Conservation (phyloP, 1,140 invertebrate species). For the Aethina tumida region DNA sequence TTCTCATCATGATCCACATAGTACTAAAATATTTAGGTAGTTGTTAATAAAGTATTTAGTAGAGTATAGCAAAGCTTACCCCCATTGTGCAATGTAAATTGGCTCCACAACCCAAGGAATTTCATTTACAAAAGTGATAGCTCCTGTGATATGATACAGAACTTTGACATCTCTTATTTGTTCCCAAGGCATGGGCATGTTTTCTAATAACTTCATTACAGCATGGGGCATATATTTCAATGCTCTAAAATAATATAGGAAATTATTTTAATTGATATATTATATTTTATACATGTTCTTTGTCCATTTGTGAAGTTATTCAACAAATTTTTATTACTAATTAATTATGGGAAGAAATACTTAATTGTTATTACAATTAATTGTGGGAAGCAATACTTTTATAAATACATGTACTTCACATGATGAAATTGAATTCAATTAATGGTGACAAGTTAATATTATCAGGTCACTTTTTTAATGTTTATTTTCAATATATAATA, state of each 20-base stretch:
- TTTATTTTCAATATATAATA: too few species aligned
- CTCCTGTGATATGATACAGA: slow-evolving; percentile 95
- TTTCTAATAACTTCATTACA: slow-evolving; percentile 95
- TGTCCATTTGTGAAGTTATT: too few species aligned
- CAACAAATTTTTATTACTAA: too few species aligned
- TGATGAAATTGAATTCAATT: too few species aligned
- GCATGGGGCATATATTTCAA: slow-evolving; percentile 99
- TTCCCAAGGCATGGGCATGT: slow-evolving; percentile 99
- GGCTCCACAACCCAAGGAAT: slow-evolving; percentile 99
- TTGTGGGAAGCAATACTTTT: too few species aligned
- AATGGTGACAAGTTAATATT: too few species aligned
- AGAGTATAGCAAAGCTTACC: slow-evolving; percentile 45
- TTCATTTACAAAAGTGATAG: slow-evolving; percentile 99
- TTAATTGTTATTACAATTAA: too few species aligned
- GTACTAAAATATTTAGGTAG: slow-evolving; percentile 51
- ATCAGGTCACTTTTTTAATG: too few species aligned
- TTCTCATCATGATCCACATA: slow-evolving; percentile 99
- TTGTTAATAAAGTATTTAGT: slow-evolving; percentile 3
- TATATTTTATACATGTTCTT: slow-evolving; percentile 1
- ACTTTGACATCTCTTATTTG: slow-evolving; percentile 98
- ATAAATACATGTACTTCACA: too few species aligned
- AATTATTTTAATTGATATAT: slow-evolving; percentile 5
- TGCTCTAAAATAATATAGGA: slow-evolving; percentile 48
- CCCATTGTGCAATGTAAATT: slow-evolving; percentile 99
- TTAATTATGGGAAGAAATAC: too few species aligned